Base-by-base conservation (phyloP, 2,113 vertebrate species). In the Campylomormyrus tamandua region DNA sequence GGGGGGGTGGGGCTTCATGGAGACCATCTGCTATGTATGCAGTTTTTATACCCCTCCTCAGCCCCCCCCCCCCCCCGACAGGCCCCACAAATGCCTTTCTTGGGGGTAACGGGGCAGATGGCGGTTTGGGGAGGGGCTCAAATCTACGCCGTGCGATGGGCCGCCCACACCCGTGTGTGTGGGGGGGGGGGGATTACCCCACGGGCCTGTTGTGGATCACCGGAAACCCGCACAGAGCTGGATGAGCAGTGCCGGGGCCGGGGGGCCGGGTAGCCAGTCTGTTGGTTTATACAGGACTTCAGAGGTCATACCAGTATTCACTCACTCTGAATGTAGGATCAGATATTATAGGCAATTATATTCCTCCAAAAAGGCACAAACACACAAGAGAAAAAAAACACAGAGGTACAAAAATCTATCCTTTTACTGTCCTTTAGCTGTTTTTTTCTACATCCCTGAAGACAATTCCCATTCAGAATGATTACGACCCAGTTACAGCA, bases 1-100 rank as follows among this genome's bases (percentile, higher is more conserved):
- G 83, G 4, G 24, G 45, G 24, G 48, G 45, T 2, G 45, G 45
- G 10, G 45, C 21, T 50, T 88, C 83, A 35, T 70, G 92, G 91
- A 92, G 91, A 91, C 89, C 94, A 95, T 94, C 92, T 95, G 93
- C 92, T 94, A 93, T 91, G 91, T 90, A 91, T 90, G 91, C 91
- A 90, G 92, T 92, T 27, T 9, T 24, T 49, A 49, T 42, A 19
- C 5, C 74, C 74, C 35, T 35, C 13, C 45, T 27, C 10, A 31
- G 11, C 24, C 46, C 21, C 83, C 9, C 83, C 83, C 9, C 83
- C 9, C 19, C 83, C 83, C 24, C n/a, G 24, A 10, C 83, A 11
- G 15, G 45, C 83, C 83, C n/a, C 83, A 85, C 19, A 27, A 49
- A 48, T 48, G 24, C 83, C 83, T 27, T 48, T 48, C 42, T 48